Conservation (phyloP, 2,888 invertebrate genomes). For the Ochlodes sylvanus region DNA sequence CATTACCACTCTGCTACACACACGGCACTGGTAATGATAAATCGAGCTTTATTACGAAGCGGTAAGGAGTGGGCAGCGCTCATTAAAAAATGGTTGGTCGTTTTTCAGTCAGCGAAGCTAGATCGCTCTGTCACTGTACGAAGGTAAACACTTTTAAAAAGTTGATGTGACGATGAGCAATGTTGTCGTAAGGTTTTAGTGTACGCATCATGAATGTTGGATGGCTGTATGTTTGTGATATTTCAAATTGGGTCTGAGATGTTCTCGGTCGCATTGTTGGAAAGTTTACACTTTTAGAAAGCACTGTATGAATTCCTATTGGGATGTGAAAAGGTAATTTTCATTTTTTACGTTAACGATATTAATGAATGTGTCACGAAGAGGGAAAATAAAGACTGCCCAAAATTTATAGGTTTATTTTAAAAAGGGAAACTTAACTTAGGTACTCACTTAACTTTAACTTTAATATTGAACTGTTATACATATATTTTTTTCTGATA, state of each 20-base stretch:
- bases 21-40: slow-evolving; percentile 42
- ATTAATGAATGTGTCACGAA: slow-evolving; percentile 44
- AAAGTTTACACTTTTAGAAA: slow-evolving; percentile 66
- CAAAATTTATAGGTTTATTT: not conserved
- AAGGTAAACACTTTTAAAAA: slow-evolving; percentile 84
- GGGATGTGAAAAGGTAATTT: slow-evolving; percentile 34
- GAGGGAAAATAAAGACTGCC: not conserved
- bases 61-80: slow-evolving; percentile 43
- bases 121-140: slow-evolving; percentile 74
- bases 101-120: slow-evolving; percentile 69
- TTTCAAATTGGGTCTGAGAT: slow-evolving; percentile 69
- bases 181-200: slow-evolving; percentile 80
- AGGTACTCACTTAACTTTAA: too few species aligned
- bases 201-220: slow-evolving; percentile 73
- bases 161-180: slow-evolving; percentile 77
- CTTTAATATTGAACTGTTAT: too few species aligned
- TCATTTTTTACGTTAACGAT: slow-evolving; percentile 8
- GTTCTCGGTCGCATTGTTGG: slow-evolving; percentile 58
- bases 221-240: slow-evolving; percentile 57
- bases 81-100: slow-evolving; percentile 33
- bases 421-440: too few species aligned
- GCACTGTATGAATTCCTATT: slow-evolving; percentile 41
- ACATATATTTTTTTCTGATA: too few species aligned
- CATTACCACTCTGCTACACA: slow-evolving; percentile 59
- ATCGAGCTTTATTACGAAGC: slow-evolving; percentile 47